Evolutionary conservation across 2,888 invertebrate species (phyloP).

Genomic region (Hydriomena furcata): DNA sequence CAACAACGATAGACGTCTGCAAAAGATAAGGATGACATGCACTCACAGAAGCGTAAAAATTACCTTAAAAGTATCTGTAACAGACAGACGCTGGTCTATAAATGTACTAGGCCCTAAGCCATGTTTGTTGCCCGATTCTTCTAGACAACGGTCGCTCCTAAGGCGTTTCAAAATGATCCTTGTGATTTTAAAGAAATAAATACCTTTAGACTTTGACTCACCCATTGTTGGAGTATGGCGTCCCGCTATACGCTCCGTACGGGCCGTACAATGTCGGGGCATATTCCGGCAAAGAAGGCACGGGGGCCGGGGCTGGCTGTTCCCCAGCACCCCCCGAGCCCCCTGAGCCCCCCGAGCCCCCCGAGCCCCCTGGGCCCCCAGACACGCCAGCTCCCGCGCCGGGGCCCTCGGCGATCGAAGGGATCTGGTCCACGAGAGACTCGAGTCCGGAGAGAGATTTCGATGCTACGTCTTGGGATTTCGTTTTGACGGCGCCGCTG

Average conservation of each 20-base stretch:
- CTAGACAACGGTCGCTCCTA: no score
- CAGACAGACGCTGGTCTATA: no score
- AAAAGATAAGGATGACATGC: no score
- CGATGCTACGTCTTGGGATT: conserved; percentile 89
- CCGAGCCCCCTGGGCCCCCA: conserved; percentile 76
- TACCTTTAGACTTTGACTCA: no score
- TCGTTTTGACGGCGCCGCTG: conserved; percentile 70
- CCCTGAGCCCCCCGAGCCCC: conserved; percentile 30
- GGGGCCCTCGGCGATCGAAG: conserved; percentile 91
- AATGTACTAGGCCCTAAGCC: no score
- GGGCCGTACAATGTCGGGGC: conserved; percentile 64
- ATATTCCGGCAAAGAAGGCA: conserved; percentile 50
- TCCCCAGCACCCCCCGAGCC: conserved; percentile 30
- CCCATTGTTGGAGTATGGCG: conserved; percentile 68
- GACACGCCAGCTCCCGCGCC: conserved; percentile 37
- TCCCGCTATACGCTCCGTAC: conserved; percentile 63
- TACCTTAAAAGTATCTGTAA: no score
- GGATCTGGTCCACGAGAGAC: conserved; percentile 95
- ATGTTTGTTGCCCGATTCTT: no score
- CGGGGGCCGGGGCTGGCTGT: conserved; percentile 42
- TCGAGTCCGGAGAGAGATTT: conserved; percentile 94
- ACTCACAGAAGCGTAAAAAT: no score
- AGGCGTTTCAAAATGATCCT: no score
- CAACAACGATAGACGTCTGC: no score
- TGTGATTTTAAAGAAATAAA: no score